Conservation (phyloP, 2,113 vertebrate genomes). For the Cyprinodon tularosa region DNA sequence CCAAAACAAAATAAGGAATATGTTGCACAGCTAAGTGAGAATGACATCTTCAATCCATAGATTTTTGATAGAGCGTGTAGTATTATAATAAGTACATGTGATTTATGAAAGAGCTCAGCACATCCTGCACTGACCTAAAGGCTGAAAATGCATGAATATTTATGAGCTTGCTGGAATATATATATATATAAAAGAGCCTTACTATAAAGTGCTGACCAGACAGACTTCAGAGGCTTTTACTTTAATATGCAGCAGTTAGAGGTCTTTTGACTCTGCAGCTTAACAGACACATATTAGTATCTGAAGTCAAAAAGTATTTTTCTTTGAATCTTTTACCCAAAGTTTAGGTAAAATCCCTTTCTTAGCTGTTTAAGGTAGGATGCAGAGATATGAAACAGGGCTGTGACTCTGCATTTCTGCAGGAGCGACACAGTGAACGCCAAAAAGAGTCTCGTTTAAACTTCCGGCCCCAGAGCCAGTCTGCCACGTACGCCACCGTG, state of each 20-base stretch:
- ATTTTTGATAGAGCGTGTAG: constrained; percentile 20
- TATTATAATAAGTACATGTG: constrained; percentile 32
- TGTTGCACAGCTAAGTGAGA: not conserved
- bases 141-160: constrained; percentile 51
- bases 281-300: constrained; percentile 4
- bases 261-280: not conserved
- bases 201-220: constrained; percentile 50
- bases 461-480: constrained; percentile 91
- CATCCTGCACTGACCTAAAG: constrained; percentile 37
- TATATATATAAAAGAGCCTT: constrained; percentile 4
- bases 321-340: not conserved
- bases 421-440: constrained; percentile 86
- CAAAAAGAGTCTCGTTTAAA: constrained; percentile 88
- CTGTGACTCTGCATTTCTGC: not conserved
- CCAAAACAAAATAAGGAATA: not conserved
- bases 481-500: constrained; percentile 90
- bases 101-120: constrained; percentile 43
- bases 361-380: not conserved
- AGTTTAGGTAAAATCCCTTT: not conserved
- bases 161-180: constrained; percentile 38
- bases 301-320: not conserved
- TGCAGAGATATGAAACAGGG: not conserved
- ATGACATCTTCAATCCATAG: constrained; percentile 43
- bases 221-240: constrained; percentile 16
- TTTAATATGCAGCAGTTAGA: constrained; percentile 21